Conservation (phyloP, 2,113 vertebrate genomes). For the Butorides virescens region DNA sequence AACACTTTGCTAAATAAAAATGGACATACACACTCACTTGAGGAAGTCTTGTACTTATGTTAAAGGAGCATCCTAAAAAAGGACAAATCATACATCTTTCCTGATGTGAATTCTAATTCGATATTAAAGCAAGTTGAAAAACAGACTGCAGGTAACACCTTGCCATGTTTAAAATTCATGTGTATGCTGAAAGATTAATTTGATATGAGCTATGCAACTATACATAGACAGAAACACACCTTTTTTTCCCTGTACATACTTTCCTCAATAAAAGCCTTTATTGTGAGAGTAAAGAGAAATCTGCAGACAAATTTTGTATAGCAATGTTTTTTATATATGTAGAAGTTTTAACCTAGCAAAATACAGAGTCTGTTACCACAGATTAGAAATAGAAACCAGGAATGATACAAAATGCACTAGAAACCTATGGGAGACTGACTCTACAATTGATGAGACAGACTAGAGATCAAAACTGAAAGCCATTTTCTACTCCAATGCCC, state of each 20-base stretch:
- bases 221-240: background rate
- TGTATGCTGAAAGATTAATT: background rate
- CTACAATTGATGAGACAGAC: background rate
- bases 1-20: background rate
- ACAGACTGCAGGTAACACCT: background rate
- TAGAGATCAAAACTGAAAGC: slow-evolving; percentile 49
- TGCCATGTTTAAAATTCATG: background rate
- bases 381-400: background rate
- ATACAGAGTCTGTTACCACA: background rate
- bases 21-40: background rate
- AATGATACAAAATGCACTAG: background rate
- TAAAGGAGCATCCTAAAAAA: background rate
- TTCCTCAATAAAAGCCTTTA: background rate
- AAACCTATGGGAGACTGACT: slow-evolving; percentile 17
- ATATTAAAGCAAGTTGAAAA: background rate
- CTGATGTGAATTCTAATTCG: background rate
- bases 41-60: background rate
- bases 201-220: background rate
- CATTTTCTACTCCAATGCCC: slow-evolving; percentile 46
- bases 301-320: background rate
- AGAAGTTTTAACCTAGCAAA: background rate
- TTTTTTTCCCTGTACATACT: background rate
- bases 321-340: background rate
- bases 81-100: background rate
- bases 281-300: background rate